Evolutionary conservation across 2,113 vertebrate species (phyloP), one percentile per base, ranked within the genome.

Genomic region (Ceuthmochares aereus): DNA sequence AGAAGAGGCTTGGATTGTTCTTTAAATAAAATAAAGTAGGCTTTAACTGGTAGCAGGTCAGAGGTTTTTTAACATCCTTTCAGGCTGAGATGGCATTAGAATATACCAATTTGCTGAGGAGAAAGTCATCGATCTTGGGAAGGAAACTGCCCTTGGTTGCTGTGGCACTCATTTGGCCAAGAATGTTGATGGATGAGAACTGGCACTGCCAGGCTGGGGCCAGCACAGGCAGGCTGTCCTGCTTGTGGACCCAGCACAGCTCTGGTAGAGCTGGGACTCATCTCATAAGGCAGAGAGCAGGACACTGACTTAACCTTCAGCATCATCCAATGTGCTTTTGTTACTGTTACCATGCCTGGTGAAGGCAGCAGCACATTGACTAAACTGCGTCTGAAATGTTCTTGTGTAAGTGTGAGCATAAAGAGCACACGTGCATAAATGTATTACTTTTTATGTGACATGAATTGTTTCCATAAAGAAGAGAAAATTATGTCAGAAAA

Each of bases 391-490:
- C 23, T 30, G 58, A 16, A 62, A 5, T 12, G 30, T 68, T 88
- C 45, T 26, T n/a, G n/a, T 43, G n/a, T 2, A 2, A 25, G 6
- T 76, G 47, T 7, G 5, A 59, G 30, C 0, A 1, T 7, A 7
- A 66, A 27, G 45, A 77, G 19, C n/a, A 17, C 30, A 22, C 12
- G 23, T 0, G 0, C 5, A 3, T 19, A 17, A 0, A 0, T 45
- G 7, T 49, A 3, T 7, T 56, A 12, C 16, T 51, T 25, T 23
- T 37, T 7, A 23, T 40, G n/a, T 21, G 27, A 25, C 52, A 30
- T 1, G 1, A 60, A 12, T 40, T 40, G 40, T n/a, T 83, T 42
- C 62, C 4, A 3, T 63, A 51, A 70, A 63, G 25, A 45, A 17
- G 23, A 72, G 20, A 83, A 76, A 51, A 59, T 14, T 8, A 5